These are phyloP conservation scores for Busseola fusca DNA, from an alignment of 2,888 invertebrate genomes.

Conservation along the genomic window DNA sequence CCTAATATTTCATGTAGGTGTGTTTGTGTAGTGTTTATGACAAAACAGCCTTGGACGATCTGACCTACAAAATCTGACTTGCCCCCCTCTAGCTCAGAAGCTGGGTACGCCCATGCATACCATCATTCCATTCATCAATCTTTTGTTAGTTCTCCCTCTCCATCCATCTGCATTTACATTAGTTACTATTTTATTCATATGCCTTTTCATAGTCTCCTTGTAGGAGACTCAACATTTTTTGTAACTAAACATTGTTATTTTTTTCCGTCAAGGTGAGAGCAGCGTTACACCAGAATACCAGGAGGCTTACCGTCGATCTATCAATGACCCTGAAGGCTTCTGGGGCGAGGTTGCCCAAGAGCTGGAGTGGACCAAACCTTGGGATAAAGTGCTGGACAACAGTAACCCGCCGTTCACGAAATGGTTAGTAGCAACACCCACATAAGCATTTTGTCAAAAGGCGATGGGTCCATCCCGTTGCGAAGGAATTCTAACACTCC, in stretches of 20 bases:
- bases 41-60: too few species aligned
- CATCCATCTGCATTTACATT: not conserved
- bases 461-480: not conserved
- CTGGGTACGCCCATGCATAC: too few species aligned
- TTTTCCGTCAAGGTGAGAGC: conserved; percentile 71
- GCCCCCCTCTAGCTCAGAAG: too few species aligned
- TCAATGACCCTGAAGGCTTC: conserved; percentile 94
- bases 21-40: too few species aligned
- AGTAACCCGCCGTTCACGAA: conserved; percentile 95
- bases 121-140: too few species aligned
- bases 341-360: conserved; percentile 94
- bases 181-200: not conserved
- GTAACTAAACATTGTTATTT: not conserved
- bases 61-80: too few species aligned
- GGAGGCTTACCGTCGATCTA: conserved; percentile 90
- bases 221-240: not conserved
- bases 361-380: conserved; percentile 95
- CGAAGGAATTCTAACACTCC: not conserved
- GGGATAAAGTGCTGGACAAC: conserved; percentile 95
- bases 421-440: conserved; percentile 90
- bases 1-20: too few species aligned
- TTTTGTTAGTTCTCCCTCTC: too few species aligned
- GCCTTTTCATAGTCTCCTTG: not conserved
- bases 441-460: not conserved
- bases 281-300: conserved; percentile 88